These are phyloP conservation scores for Mirza zaza DNA, from an alignment of 2,113 vertebrate genomes.

Conservation along the genomic window DNA sequence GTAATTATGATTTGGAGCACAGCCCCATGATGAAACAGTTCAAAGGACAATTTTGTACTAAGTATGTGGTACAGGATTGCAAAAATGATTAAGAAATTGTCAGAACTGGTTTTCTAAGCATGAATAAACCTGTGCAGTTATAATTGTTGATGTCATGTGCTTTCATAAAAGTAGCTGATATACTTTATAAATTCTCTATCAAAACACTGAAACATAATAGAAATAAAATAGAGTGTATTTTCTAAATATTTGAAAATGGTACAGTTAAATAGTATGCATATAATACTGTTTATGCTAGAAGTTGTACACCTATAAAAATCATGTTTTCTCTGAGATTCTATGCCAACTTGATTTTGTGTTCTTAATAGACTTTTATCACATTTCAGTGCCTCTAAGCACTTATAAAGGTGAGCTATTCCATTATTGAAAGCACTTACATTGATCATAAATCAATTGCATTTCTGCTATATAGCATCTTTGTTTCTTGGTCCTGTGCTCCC, in stretches of 20 bases:
- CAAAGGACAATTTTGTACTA: constrained; percentile 60
- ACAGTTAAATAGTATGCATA: constrained; percentile 17
- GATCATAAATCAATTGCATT: constrained; percentile 53
- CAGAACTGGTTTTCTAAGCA: constrained; percentile 10
- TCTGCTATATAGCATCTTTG: neutral
- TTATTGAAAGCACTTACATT: constrained; percentile 50
- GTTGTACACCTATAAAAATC: constrained; percentile 1
- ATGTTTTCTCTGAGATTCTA: constrained; percentile 30
- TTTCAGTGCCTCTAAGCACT: constrained; percentile 53
- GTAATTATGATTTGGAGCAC: constrained; percentile 50
- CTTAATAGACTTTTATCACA: constrained; percentile 57
- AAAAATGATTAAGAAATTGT: constrained; percentile 34
- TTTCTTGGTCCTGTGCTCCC: constrained; percentile 32
- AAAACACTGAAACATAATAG: constrained; percentile 38
- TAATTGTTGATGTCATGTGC: constrained; percentile 55
- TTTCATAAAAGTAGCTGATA: constrained; percentile 43
- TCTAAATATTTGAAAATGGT: constrained; percentile 56
- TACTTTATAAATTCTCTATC: constrained; percentile 55
- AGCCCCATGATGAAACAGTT: constrained; percentile 49
- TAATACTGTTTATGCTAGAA: constrained; percentile 31
- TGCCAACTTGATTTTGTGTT: constrained; percentile 46
- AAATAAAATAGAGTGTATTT: constrained; percentile 55
- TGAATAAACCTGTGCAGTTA: constrained; percentile 40
- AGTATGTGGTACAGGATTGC: constrained; percentile 32
- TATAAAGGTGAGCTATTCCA: constrained; percentile 43